A percentile compares a stretch with the other conserved stretches of the same genome.
Evolutionary conservation across 2,888 invertebrate species (phyloP).

Genomic region (Cryptocheilus praepositus): DNA sequence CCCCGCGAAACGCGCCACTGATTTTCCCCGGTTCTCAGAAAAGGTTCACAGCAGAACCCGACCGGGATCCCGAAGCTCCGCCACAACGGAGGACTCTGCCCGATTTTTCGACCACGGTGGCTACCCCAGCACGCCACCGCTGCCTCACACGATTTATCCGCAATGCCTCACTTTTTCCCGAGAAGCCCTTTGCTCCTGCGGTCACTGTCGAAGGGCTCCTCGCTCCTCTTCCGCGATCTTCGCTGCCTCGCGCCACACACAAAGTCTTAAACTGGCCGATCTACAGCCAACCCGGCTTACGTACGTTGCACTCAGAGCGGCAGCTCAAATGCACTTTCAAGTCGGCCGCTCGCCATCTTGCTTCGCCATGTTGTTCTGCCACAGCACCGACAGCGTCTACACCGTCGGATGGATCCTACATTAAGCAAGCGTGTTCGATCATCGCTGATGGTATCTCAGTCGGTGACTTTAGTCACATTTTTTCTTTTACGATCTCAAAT

Average conservation of each 20-base stretch:
- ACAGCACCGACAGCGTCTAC: no score
- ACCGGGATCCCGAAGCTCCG: conserved; percentile 14
- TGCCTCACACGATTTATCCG: conserved; percentile 51
- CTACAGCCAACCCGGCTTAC: conserved; percentile 30
- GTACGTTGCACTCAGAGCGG: conserved; percentile 17
- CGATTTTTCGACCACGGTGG: conserved; percentile 39
- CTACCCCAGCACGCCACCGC: conserved; percentile 55
- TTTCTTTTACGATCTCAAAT: no score
- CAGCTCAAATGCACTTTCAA: conserved; percentile 19
- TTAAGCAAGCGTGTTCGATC: no score
- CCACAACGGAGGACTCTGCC: neutral
- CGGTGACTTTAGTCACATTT: no score
- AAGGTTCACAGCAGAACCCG: neutral
- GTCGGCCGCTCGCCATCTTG: conserved; percentile 3
- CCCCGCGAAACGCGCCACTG: conserved; percentile 2
- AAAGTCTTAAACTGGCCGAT: conserved; percentile 57
- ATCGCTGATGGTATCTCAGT: no score
- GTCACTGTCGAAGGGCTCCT: conserved; percentile 17
- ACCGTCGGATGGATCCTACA: no score
- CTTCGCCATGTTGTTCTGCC: neutral
- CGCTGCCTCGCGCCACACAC: conserved; percentile 52
- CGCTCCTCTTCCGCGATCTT: no score
- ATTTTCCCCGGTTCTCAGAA: conserved; percentile 8
- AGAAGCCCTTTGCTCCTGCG: conserved; percentile 37
- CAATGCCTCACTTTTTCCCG: conserved; percentile 42